phyloP scores from a whole-genome alignment of 2,888 invertebrate species.

The Ormyrus pomaceus region DNA sequence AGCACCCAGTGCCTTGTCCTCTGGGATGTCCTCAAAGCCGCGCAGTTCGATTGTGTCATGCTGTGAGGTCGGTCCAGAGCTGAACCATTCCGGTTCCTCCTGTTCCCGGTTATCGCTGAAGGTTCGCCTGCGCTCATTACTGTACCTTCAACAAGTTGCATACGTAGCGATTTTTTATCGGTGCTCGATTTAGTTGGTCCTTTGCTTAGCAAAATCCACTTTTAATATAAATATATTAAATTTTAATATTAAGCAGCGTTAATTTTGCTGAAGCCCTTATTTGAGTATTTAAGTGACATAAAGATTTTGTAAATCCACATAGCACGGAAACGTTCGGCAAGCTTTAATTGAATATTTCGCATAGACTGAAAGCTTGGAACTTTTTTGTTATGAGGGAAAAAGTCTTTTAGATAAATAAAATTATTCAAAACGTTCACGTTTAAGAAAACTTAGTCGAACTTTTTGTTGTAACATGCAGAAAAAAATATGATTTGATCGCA shows the following conservation, averaged over 20 bases:
- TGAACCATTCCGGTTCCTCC: slow-evolving; percentile 94
- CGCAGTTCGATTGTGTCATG: slow-evolving; percentile 94
- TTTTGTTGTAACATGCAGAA: no score
- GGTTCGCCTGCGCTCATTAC: slow-evolving; percentile 77
- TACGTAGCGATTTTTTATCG: slow-evolving; percentile 68
- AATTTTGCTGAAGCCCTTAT: background rate
- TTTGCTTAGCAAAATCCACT: slow-evolving; percentile 54
- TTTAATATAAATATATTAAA: background rate
- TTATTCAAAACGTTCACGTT: no score
- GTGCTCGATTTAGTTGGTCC: slow-evolving; percentile 57
- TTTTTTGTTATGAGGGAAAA: no score
- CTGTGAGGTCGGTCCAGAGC: slow-evolving; percentile 92
- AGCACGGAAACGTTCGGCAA: no score
- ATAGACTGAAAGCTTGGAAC: no score
- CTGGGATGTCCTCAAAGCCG: slow-evolving; percentile 89
- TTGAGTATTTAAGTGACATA: background rate
- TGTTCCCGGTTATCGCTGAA: slow-evolving; percentile 78
- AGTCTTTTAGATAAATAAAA: no score
- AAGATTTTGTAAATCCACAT: no score
- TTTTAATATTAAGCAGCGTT: background rate
- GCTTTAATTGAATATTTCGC: no score
- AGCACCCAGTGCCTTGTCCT: slow-evolving; percentile 68
- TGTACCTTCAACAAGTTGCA: slow-evolving; percentile 72
- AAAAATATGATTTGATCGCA: no score
- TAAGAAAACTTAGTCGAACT: no score